Conservation (phyloP, 2,113 vertebrate species). For the Phalacrocorax carbo region DNA sequence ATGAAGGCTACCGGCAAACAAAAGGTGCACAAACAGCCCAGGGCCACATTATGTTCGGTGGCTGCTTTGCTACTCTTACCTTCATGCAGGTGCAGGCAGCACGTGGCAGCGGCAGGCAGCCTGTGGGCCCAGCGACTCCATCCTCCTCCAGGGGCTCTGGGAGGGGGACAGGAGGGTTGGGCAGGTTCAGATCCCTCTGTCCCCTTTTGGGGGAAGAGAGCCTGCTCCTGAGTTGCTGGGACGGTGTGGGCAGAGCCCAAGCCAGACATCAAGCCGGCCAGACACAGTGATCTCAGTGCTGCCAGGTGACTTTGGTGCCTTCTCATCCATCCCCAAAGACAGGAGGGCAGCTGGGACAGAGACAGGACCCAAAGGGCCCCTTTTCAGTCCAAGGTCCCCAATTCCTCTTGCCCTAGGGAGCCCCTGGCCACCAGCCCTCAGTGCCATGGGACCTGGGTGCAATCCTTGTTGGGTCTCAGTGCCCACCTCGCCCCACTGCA, state of each 20-base stretch:
- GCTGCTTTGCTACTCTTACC: conserved; percentile 43
- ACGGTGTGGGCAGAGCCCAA: background rate
- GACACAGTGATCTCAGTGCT: background rate
- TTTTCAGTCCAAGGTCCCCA: background rate
- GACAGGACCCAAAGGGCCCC: background rate
- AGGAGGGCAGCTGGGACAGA: background rate
- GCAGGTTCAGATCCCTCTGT: background rate
- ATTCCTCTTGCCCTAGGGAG: background rate
- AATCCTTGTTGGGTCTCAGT: background rate
- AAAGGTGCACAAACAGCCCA: conserved; percentile 19
- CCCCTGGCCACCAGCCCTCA: background rate
- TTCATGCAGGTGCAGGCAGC: background rate
- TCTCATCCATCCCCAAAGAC: background rate
- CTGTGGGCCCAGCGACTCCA: background rate
- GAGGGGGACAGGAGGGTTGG: background rate
- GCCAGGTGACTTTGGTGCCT: background rate
- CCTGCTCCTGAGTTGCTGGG: rapidly evolving
- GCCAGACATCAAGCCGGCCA: rapidly evolving
- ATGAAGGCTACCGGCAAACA: background rate
- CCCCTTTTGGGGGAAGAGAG: background rate
- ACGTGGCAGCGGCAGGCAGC: background rate
- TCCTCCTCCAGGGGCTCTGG: background rate
- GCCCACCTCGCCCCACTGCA: background rate
- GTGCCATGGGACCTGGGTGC: background rate
- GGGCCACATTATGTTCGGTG: background rate